Conservation (phyloP, 2,113 vertebrate genomes). For the Syngnathus floridae region DNA sequence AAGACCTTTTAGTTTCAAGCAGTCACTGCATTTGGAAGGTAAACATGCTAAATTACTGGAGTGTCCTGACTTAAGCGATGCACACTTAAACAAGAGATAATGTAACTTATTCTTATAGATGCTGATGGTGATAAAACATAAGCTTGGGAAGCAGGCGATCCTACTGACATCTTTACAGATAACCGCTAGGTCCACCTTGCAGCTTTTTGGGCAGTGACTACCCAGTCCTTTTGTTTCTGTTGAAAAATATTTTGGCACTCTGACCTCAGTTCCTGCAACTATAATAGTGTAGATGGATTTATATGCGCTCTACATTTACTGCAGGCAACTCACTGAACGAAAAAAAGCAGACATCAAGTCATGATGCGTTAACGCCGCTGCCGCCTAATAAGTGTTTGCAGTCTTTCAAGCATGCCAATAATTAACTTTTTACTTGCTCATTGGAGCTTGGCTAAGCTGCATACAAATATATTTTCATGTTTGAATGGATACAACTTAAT, state of each 20-base stretch:
- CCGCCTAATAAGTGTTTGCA: background rate
- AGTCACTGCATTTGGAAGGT: background rate
- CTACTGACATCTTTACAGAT: background rate
- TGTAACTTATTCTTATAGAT: background rate
- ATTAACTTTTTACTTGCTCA: background rate
- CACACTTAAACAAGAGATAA: background rate
- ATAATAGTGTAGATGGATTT: background rate
- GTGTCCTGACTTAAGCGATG: background rate
- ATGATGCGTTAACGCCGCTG: background rate
- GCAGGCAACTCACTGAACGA: background rate
- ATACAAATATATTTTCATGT: slow-evolving; percentile 1
- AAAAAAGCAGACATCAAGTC: slow-evolving; percentile 1
- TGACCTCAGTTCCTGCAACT: slow-evolving; percentile 1
- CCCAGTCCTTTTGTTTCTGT: background rate
- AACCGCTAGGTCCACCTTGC: background rate
- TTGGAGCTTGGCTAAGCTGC: background rate
- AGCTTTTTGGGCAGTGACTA: background rate
- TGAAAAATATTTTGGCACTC: background rate
- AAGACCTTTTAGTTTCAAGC: background rate
- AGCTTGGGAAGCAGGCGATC: background rate
- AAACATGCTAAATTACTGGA: background rate
- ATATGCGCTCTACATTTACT: background rate
- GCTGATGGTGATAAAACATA: background rate
- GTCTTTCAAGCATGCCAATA: background rate
- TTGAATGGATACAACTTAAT: background rate